Evolutionary conservation across 1,140 invertebrate species (phyloP).

Genomic region (Liolophura sinensis): DNA sequence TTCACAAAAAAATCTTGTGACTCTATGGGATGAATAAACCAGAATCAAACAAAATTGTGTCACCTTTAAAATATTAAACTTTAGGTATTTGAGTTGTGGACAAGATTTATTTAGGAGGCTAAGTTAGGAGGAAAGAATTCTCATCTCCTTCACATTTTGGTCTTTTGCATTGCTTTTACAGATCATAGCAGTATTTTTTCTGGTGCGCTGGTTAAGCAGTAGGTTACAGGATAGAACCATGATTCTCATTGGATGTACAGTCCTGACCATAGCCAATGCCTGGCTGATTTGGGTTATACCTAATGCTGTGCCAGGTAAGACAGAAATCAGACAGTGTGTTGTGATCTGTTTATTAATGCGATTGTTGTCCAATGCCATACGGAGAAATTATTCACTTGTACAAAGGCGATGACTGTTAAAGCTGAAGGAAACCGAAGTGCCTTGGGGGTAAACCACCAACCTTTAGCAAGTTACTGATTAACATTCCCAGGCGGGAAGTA

Average conservation of each 20-base stretch:
- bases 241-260: conserved; percentile 31
- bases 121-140: too few relatives aligned
- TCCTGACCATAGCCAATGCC: conserved; percentile 24
- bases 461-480: too few relatives aligned
- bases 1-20: too few relatives aligned
- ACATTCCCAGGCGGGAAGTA: too few relatives aligned
- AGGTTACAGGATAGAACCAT: conserved; percentile 35
- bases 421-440: background rate
- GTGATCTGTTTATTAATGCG: too few relatives aligned
- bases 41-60: too few relatives aligned
- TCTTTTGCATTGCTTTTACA: conserved; percentile 22
- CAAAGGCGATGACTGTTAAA: background rate
- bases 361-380: too few relatives aligned
- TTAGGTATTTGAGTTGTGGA: conserved; percentile 1
- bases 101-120: background rate
- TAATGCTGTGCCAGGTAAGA: conserved; percentile 24
- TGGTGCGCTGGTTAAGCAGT: conserved; percentile 38
- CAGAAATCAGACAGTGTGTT: too few relatives aligned
- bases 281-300: conserved; percentile 40
- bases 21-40: too few relatives aligned
- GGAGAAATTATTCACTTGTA: too few relatives aligned
- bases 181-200: conserved; percentile 41
- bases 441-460: too few relatives aligned
- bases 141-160: too few relatives aligned
- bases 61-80: background rate